These are phyloP conservation scores for Parauchenoglanis punctatus DNA, from an alignment of 2,797 vertebrate species.

Conservation along the genomic window DNA sequence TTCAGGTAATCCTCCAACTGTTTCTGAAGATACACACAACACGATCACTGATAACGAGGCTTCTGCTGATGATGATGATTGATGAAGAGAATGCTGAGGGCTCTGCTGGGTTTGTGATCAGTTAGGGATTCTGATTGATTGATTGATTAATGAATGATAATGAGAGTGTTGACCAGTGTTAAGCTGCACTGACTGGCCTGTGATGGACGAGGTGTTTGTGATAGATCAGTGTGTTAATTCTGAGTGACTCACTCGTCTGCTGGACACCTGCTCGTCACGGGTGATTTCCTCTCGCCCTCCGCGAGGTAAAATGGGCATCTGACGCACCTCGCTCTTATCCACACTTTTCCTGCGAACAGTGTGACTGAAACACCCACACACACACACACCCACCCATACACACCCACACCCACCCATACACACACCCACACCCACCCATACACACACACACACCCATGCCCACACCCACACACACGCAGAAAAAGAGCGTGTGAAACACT, in stretches of 20 bases:
- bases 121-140: not conserved
- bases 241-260: constrained; percentile 81
- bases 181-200: not conserved
- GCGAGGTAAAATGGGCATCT: constrained; percentile 90
- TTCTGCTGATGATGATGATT: too few relatives aligned
- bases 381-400: too few relatives aligned
- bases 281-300: constrained; percentile 81
- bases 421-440: constrained; percentile 1
- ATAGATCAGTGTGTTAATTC: not conserved
- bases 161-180: not conserved
- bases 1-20: constrained; percentile 97
- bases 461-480: too few relatives aligned
- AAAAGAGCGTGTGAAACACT: too few relatives aligned
- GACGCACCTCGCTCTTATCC: constrained; percentile 86
- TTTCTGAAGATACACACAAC: constrained; percentile 75
- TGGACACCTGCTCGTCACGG: constrained; percentile 90
- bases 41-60: not conserved
- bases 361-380: constrained; percentile 76
- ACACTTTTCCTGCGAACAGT: constrained; percentile 92
- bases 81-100: not conserved
- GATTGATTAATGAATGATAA: not conserved
- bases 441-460: not conserved
- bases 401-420: constrained; percentile 11
- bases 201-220: not conserved
- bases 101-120: not conserved